Percentiles rank a stretch among this genome's conserved stretches.
These are phyloP conservation scores for Pelmatolapia mariae DNA, from an alignment of 2,113 vertebrate species.

Conservation along the genomic window DNA sequence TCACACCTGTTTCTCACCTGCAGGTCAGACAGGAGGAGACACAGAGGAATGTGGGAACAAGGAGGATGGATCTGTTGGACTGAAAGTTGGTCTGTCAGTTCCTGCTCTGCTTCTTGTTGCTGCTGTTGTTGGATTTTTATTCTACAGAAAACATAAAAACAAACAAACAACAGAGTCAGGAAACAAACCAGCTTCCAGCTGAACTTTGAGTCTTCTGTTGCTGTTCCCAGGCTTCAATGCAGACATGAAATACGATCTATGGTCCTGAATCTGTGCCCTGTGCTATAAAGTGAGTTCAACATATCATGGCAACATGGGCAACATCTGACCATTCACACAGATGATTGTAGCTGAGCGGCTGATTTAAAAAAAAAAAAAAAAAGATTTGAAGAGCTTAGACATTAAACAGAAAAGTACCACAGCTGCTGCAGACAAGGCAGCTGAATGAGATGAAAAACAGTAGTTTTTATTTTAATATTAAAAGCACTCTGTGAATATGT, in stretches of 20 bases:
- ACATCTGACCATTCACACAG: neutral
- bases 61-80: too few relatives aligned
- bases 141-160: neutral
- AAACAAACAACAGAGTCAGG: neutral
- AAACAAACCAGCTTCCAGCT: neutral
- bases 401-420: neutral
- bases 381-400: neutral
- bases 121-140: neutral
- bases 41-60: too few relatives aligned
- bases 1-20: neutral
- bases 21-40: rapidly evolving
- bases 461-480: neutral
- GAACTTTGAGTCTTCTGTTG: neutral
- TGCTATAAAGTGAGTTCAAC: neutral
- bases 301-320: neutral
- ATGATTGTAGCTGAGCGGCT: neutral
- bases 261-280: neutral
- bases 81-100: rapidly evolving
- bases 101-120: rapidly evolving
- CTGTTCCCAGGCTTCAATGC: neutral
- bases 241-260: neutral
- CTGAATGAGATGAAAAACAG: neutral
- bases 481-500: neutral
- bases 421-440: neutral
- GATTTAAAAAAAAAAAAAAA: neutral